phyloP scores from a whole-genome alignment of 2,888 invertebrate species.

The Trichopoda pennipes region DNA sequence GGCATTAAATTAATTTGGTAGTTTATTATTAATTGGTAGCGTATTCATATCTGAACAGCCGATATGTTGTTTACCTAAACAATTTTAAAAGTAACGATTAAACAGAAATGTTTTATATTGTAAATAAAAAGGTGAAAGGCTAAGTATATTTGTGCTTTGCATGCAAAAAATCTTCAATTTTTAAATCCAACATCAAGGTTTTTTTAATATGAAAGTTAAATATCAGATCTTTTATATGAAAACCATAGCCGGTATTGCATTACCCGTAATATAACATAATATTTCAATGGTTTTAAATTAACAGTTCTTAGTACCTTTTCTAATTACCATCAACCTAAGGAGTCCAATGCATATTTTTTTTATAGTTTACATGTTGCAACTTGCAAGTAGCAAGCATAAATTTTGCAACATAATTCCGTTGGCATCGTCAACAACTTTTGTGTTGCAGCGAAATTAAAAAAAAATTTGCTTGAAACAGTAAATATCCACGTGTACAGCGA shows the following conservation, averaged over 20 bases:
- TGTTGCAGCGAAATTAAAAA: slow-evolving; percentile 43
- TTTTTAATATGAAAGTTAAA: too few relatives aligned
- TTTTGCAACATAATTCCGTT: slow-evolving; percentile 65
- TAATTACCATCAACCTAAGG: background rate
- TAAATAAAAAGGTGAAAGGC: too few relatives aligned
- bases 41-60: too few relatives aligned
- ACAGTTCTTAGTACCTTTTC: slow-evolving; percentile 30
- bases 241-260: background rate
- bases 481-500: background rate
- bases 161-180: too few relatives aligned
- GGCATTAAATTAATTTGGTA: too few relatives aligned
- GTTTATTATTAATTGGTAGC: too few relatives aligned
- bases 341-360: background rate
- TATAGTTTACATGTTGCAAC: slow-evolving; percentile 48
- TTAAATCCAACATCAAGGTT: too few relatives aligned
- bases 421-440: slow-evolving; percentile 62
- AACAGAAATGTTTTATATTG: too few relatives aligned
- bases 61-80: too few relatives aligned
- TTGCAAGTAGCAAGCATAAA: slow-evolving; percentile 62
- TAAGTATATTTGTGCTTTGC: too few relatives aligned
- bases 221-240: too few relatives aligned
- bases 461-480: slow-evolving; percentile 9
- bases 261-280: background rate
- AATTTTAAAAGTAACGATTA: too few relatives aligned
- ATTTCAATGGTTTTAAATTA: background rate